Evolutionary conservation across 2,113 vertebrate genomes (phyloP).

Genomic region (Platanista minor): DNA sequence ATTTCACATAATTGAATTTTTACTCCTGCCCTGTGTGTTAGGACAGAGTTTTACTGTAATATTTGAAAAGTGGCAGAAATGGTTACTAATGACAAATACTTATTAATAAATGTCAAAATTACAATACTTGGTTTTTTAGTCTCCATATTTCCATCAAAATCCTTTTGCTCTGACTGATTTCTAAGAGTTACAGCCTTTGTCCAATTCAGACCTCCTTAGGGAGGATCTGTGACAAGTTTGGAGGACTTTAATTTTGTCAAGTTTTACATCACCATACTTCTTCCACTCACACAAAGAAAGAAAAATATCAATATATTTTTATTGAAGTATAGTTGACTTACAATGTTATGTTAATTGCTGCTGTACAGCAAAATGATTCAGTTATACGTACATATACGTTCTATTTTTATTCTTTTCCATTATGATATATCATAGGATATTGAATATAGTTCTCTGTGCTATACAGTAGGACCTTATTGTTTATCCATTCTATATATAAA

Average conservation of each 20-base stretch:
- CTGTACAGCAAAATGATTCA: background rate
- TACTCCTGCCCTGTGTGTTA: background rate
- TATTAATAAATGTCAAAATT: conserved; percentile 54
- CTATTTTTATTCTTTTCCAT: background rate
- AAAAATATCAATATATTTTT: background rate
- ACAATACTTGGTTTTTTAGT: background rate
- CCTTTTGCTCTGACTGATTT: background rate
- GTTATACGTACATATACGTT: too few species aligned
- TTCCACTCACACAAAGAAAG: background rate
- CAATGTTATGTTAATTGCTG: background rate
- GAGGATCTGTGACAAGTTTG: background rate
- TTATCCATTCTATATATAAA: background rate
- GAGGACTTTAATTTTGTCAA: background rate
- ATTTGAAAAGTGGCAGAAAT: conserved; percentile 10
- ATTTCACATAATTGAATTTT: conserved; percentile 38
- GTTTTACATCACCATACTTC: background rate
- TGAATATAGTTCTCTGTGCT: background rate
- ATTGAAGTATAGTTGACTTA: background rate
- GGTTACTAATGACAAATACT: background rate
- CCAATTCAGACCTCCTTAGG: background rate
- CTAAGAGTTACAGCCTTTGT: background rate
- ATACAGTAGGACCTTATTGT: background rate
- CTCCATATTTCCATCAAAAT: background rate
- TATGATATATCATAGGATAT: background rate
- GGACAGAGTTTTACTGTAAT: conserved; percentile 31